Evolutionary conservation across 1,140 invertebrate genomes (phyloP), one percentile per base, ranked within the genome.

Genomic region (Drosophila virilis): DNA sequence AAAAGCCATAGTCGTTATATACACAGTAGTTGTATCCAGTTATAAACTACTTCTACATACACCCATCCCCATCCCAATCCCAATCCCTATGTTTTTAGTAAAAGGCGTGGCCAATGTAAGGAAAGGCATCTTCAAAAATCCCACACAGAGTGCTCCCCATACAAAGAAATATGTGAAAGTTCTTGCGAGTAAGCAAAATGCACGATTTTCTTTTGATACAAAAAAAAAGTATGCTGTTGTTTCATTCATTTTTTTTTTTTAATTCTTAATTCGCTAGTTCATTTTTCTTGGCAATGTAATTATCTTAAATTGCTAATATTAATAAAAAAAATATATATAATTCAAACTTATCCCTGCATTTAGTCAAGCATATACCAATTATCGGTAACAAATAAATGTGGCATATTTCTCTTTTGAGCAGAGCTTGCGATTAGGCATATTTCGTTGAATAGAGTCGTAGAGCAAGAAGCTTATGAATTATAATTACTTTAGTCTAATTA

Each of bases 1-100:
- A 71, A 42, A 17, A 69, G 55, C 57, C 71, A 74, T 73, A 60
- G 55, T 68, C 38, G 35, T 59, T 22, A 38, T 22, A 32, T 60
- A 33, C 42, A 51, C 12, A 68, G 64, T 22, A 48, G 15, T 33
- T 45, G 43, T 61, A 46, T 3, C 10, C 43, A 48, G 35, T 38
- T 51, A 8, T 13, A 40, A 59, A 59, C 45, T 45, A 42, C 43
- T 43, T 28, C 38, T n/a, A 67, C 17, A 38, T n/a, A 45, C 33
- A 70, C 6, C 12, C 12, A 61, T 15, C 22, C 22, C 22, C 15
- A 33, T 32, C 13, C 9, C 22, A 13, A 22, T 22, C 3, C 6
- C 12, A 8, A 61, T 15, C 42, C 32, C 10, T 35, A 59, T 46
- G 42, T 46, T 59, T 28, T 46, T 59, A 59, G 32, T 59, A 9